Conservation (phyloP, 2,113 vertebrate species). For the Picathartes gymnocephalus region DNA sequence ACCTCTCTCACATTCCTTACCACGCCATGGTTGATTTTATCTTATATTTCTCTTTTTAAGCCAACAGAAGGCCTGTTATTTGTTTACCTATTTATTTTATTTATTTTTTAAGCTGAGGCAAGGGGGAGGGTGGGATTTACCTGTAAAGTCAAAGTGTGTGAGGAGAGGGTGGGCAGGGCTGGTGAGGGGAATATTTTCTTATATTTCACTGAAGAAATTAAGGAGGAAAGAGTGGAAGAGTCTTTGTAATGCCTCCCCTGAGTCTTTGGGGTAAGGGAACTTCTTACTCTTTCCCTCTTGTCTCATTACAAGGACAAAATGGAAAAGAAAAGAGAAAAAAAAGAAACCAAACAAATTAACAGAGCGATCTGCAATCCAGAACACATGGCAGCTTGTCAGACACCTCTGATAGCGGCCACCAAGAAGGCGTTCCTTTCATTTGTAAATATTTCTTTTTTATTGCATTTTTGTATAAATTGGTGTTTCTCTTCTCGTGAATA, state of each 20-base stretch:
- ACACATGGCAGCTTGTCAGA: conserved; percentile 63
- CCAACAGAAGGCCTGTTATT: conserved; percentile 70
- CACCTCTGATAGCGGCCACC: conserved; percentile 55
- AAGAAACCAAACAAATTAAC: conserved; percentile 68
- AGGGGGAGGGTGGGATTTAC: conserved; percentile 37
- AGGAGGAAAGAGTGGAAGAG: conserved; percentile 49
- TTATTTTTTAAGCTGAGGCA: conserved; percentile 64
- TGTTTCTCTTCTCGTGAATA: conserved; percentile 79
- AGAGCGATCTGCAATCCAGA: conserved; percentile 77
- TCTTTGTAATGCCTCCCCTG: conserved; percentile 28
- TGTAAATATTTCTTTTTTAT: conserved; percentile 84
- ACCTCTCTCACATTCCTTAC: conserved; percentile 41
- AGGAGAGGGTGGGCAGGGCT: conserved; percentile 34
- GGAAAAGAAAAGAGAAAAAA: not conserved
- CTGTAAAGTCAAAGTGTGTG: conserved; percentile 62
- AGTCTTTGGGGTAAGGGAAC: not conserved
- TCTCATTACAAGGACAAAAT: conserved; percentile 53
- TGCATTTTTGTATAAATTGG: conserved; percentile 79
- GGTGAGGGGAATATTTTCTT: conserved; percentile 46
- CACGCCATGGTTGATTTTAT: conserved; percentile 59
- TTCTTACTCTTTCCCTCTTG: conserved; percentile 64
- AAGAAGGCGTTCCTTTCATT: conserved; percentile 77
- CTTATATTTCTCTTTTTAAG: conserved; percentile 70
- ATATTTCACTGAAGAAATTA: conserved; percentile 62
- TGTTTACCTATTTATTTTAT: conserved; percentile 43